Evolutionary conservation across 2,888 invertebrate species (phyloP).

Genomic region (Agriopis leucophaearia): DNA sequence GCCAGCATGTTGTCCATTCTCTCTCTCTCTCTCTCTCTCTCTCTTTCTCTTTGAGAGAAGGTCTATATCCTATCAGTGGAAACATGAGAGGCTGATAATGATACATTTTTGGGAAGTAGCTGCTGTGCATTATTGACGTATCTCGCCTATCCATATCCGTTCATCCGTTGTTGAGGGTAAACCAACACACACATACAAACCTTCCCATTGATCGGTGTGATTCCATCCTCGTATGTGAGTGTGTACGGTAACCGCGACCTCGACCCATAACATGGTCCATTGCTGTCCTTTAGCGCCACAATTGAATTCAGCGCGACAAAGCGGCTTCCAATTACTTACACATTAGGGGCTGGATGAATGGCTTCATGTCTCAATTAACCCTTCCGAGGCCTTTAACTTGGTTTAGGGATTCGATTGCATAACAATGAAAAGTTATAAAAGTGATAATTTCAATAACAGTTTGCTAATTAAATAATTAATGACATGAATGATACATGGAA

Average conservation of each 20-base stretch:
- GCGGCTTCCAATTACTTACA: slow-evolving; percentile 33
- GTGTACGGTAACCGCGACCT: slow-evolving; percentile 45
- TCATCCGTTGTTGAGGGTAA: neutral
- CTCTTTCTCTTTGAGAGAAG: too few species aligned
- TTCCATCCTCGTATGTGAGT: neutral
- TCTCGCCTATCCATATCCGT: too few species aligned
- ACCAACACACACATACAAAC: neutral
- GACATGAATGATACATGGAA: too few species aligned
- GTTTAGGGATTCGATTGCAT: neutral
- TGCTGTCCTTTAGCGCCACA: slow-evolving; percentile 31
- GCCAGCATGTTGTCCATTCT: too few species aligned
- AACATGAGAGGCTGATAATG: neutral
- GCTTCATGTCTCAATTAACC: slow-evolving; percentile 42
- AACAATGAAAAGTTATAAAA: slow-evolving; percentile 1
- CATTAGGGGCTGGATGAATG: slow-evolving; percentile 36
- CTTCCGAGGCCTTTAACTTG: slow-evolving; percentile 28
- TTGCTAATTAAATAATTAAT: neutral
- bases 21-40: too few species aligned
- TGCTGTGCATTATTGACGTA: too few species aligned
- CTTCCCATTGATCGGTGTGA: neutral
- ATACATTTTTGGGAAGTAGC: neutral
- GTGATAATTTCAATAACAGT: slow-evolving; percentile 2
- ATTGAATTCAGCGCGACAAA: slow-evolving; percentile 25
- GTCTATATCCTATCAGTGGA: too few species aligned
- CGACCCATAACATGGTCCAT: slow-evolving; percentile 32